Percentiles rank a stretch among this genome's conserved stretches.
These are phyloP conservation scores for Hyles lineata DNA, from an alignment of 2,888 invertebrate genomes.

Conservation along the genomic window DNA sequence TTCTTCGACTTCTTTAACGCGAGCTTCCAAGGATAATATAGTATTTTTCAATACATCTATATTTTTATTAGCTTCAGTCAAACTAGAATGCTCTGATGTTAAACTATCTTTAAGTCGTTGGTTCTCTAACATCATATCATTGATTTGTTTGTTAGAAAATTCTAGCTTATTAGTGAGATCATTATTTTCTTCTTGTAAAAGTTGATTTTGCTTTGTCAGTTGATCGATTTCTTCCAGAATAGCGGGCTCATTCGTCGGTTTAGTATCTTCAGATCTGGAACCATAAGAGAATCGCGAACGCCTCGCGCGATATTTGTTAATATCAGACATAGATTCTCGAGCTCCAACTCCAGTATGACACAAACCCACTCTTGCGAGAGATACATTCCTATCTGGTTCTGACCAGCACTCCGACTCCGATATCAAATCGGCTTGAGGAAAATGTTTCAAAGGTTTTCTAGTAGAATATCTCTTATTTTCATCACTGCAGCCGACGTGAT, in stretches of 20 bases:
- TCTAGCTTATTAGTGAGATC: slow-evolving; percentile 77
- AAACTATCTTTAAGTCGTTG: slow-evolving; percentile 59
- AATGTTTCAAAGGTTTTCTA: slow-evolving; percentile 54
- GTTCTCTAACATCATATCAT: slow-evolving; percentile 62
- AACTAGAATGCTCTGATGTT: slow-evolving; percentile 54
- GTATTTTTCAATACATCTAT: slow-evolving; percentile 59
- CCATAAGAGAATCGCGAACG: slow-evolving; percentile 74
- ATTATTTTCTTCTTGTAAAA: slow-evolving; percentile 65
- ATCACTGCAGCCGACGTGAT: slow-evolving; percentile 68
- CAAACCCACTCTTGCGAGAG: slow-evolving; percentile 90
- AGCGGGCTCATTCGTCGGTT: slow-evolving; percentile 81
- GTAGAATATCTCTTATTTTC: slow-evolving; percentile 56
- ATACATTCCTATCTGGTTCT: slow-evolving; percentile 93
- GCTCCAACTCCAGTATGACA: slow-evolving; percentile 65
- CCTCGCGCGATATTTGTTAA: slow-evolving; percentile 67
- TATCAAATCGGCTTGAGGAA: slow-evolving; percentile 68
- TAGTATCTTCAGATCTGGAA: slow-evolving; percentile 73
- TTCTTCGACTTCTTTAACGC: slow-evolving; percentile 65
- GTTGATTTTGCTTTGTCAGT: slow-evolving; percentile 61
- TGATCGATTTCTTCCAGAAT: slow-evolving; percentile 83
- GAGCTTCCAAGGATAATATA: slow-evolving; percentile 56
- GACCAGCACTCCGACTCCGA: slow-evolving; percentile 94
- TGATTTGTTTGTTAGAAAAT: slow-evolving; percentile 63
- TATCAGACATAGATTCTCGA: slow-evolving; percentile 64
- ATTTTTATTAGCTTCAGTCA: slow-evolving; percentile 58